Evolutionary conservation across 2,888 invertebrate genomes (phyloP), one percentile per base, ranked within the genome.

Genomic region (Harpalus rufipes): DNA sequence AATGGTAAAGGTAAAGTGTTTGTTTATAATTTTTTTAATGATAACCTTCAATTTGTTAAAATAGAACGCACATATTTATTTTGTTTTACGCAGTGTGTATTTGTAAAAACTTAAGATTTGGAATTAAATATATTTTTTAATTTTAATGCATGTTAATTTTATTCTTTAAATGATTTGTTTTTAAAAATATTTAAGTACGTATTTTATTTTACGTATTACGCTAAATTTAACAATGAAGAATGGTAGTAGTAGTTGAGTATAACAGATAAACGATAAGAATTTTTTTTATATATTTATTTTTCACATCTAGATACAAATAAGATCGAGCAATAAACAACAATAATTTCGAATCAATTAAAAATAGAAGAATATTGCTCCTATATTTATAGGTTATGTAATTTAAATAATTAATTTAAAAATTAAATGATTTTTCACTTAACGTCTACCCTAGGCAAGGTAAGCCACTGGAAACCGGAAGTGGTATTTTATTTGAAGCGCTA

Each of bases 1-100:
- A 85, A 85, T 72, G 85, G 85, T 41, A 85, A 85, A 85, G 85
- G 85, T 85, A 85, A 63, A 32, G 32, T 78, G 59, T 78, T 81
- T 83, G 61, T 76, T 84, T 74, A 16, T 68, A 25, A 5, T 68
- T 68, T 56, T 63, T 63, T 78, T 65, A 18, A 32, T 56, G 65
- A 84, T 56, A 84, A 79, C 84, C 84, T 84, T 84, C 84, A 51
- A 68, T 74, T 82, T 74, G 63, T 61, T 82, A 14, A 68, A 76
- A 63, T 84, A 74, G 63, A 84, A 84, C 84, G 84, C 61, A 84
- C 6, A 44, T 83, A 1, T 21, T 21, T 59, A 59, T 74, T 74
- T 51, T 44, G 14, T 76, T 76, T 76, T 68, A 39, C 68, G 68
- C 68, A 68, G 32, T 14, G 32, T 68, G 32, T 25, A n/a, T 39